Evolutionary conservation across 2,113 vertebrate genomes (phyloP).

Genomic region (Corvus moneduloides): DNA sequence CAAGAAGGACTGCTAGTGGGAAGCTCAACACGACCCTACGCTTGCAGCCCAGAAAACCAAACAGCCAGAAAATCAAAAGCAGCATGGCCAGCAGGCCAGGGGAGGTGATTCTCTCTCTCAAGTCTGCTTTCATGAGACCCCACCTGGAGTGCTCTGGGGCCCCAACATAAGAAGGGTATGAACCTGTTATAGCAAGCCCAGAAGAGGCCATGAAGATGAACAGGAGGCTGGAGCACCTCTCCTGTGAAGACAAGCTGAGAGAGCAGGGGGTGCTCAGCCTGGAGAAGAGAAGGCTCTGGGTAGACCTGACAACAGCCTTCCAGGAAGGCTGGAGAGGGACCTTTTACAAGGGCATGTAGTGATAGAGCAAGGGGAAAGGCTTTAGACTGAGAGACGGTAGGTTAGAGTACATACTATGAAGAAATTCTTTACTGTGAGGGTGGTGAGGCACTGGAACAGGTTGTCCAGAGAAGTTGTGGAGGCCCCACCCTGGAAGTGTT

Average conservation of each 20-base stretch:
- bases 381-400: neutral
- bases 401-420: neutral
- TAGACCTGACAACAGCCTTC: neutral
- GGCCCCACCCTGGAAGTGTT: neutral
- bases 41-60: neutral
- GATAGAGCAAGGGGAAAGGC: neutral
- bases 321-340: neutral
- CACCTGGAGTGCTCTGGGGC: neutral
- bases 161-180: neutral
- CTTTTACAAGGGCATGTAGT: neutral
- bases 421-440: neutral
- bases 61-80: neutral
- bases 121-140: neutral
- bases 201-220: neutral
- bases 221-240: neutral
- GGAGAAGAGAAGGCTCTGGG: neutral
- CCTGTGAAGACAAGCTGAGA: neutral
- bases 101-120: neutral
- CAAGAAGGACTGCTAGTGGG: neutral
- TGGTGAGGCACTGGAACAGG: neutral
- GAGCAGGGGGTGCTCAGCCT: neutral
- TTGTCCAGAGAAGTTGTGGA: neutral
- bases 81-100: neutral
- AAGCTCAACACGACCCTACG: neutral
- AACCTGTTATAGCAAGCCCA: neutral